phyloP scores from a whole-genome alignment of 2,113 vertebrate genomes.

The Grantiella picta region DNA sequence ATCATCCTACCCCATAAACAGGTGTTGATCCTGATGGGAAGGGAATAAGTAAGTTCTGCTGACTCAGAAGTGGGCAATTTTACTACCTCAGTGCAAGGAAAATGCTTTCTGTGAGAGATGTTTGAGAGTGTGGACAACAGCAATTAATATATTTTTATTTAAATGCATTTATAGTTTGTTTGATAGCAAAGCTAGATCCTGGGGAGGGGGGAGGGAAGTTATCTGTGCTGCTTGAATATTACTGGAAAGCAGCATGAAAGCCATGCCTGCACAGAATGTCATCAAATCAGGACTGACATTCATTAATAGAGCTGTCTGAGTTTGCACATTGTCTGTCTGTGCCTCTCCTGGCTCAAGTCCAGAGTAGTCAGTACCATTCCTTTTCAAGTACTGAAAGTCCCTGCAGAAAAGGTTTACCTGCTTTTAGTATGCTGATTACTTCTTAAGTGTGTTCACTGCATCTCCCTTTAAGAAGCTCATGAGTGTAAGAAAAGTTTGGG shows the following conservation, averaged over 20 bases:
- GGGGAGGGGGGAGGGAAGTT: not conserved
- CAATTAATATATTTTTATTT: not conserved
- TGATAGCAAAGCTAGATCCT: not conserved
- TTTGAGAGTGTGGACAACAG: not conserved
- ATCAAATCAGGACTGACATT: not conserved
- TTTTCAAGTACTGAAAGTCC: not conserved
- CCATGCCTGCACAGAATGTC: not conserved
- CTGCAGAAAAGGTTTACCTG: not conserved
- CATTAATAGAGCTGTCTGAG: not conserved
- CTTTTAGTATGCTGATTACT: not conserved
- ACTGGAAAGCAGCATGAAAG: not conserved
- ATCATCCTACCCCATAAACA: slow-evolving; percentile 41
- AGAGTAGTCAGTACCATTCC: not conserved
- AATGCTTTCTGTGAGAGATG: not conserved
- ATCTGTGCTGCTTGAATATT: not conserved
- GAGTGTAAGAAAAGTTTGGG: not conserved
- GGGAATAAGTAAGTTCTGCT: slow-evolving; percentile 55
- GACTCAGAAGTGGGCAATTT: slow-evolving; percentile 51
- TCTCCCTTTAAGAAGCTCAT: not conserved
- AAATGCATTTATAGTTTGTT: not conserved
- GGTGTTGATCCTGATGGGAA: slow-evolving; percentile 59
- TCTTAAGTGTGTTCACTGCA: not conserved
- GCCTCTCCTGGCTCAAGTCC: not conserved
- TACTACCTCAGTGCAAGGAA: slow-evolving; percentile 8
- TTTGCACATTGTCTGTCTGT: not conserved